Evolutionary conservation across 2,113 vertebrate species (phyloP).

Genomic region (Syngnathus floridae): DNA sequence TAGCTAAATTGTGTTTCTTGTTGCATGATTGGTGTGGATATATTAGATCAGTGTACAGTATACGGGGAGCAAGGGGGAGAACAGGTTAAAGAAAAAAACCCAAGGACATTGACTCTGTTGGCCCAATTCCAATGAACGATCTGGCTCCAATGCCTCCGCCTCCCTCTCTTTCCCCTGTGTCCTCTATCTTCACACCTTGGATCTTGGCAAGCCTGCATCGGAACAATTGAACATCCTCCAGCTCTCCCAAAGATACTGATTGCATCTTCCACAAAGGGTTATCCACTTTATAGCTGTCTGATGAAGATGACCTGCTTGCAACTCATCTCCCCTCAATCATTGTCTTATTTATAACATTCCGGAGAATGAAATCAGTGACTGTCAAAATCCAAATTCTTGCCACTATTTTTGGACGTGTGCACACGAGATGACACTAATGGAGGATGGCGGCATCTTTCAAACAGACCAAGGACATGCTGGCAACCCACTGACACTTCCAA

Average conservation of each 20-base stretch:
- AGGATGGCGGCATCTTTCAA: slow-evolving; percentile 24
- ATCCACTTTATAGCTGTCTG: not conserved
- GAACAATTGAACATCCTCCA: slow-evolving; percentile 27
- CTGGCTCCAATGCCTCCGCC: slow-evolving; percentile 54
- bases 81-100: slow-evolving; percentile 34
- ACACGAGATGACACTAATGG: not conserved
- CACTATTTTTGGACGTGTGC: not conserved
- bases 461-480: slow-evolving; percentile 24
- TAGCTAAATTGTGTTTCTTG: too few relatives aligned
- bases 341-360: not conserved
- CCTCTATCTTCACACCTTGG: slow-evolving; percentile 33
- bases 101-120: slow-evolving; percentile 48
- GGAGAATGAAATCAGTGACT: not conserved
- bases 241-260: slow-evolving; percentile 20
- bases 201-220: slow-evolving; percentile 44
- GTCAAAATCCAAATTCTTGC: not conserved
- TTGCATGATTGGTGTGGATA: too few relatives aligned
- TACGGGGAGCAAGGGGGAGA: slow-evolving; percentile 17
- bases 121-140: slow-evolving; percentile 53
- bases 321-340: not conserved
- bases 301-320: not conserved
- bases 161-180: slow-evolving; percentile 37
- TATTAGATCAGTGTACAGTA: slow-evolving; percentile 6
- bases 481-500: slow-evolving; percentile 27
- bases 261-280: slow-evolving; percentile 22